A percentile compares a stretch with the other conserved stretches of the same genome.
Conservation (phyloP, 2,113 vertebrate genomes). For the Hydropotes inermis region DNA sequence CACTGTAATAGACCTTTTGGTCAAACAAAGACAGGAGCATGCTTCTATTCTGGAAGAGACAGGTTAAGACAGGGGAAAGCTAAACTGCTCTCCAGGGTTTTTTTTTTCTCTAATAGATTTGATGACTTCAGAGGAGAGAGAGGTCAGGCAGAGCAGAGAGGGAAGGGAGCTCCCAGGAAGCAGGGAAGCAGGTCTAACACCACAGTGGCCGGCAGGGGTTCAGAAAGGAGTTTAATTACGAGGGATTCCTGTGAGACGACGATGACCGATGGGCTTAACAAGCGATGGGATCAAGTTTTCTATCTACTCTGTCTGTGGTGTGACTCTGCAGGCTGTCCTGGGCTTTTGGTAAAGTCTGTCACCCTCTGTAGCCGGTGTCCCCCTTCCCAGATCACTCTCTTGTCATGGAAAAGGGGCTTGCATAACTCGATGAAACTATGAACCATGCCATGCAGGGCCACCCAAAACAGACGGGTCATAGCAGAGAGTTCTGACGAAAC, state of each 20-base stretch:
- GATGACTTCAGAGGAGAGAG: neutral
- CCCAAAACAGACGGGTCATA: fast-evolving
- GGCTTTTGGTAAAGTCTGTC: neutral
- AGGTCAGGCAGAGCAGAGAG: neutral
- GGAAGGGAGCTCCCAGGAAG: neutral
- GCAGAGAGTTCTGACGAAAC: neutral
- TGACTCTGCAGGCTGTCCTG: neutral
- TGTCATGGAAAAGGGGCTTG: neutral
- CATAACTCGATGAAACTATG: neutral
- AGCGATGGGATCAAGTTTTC: neutral
- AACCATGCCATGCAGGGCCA: neutral
- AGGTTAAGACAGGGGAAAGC: neutral
- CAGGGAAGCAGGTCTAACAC: neutral
- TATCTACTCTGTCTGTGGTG: neutral
- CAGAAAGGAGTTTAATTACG: neutral
- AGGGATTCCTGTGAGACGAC: neutral
- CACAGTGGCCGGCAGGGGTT: neutral
- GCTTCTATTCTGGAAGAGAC: neutral
- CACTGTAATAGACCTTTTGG: neutral
- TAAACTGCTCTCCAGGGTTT: neutral
- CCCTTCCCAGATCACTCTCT: neutral
- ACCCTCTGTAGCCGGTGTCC: neutral
- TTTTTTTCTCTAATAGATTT: neutral
- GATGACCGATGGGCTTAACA: neutral
- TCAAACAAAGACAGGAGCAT: neutral